Evolutionary conservation across 1,140 invertebrate species (phyloP), one percentile per base, ranked within the genome.

Genomic region (Drosophila erecta): DNA sequence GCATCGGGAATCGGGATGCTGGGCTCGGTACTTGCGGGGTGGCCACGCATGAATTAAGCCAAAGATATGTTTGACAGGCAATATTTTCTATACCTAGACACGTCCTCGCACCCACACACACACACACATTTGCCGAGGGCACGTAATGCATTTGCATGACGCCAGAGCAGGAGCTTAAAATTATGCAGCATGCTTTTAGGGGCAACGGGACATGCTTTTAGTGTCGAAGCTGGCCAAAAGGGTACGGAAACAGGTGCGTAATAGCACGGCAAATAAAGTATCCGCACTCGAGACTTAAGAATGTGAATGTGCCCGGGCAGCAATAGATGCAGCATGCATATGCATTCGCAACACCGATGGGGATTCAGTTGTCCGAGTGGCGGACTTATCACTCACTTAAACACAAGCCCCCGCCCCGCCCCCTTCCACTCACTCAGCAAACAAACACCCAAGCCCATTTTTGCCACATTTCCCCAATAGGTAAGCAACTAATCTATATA

Each of bases 51-150:
- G 74, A 76, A 76, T 76, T 76, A 76, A 76, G 74, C 74, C 62
- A 76, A 69, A 67, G 73, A 76, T 76, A 76, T 76, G 74, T 76
- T 76, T 76, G 74, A 76, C 74, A 76, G 74, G 73, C 74, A 76
- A 76, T 76, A 76, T 76, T 76, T 73, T 33, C 59, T 22, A 44
- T 33, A 41, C 46, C 54, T 35, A 57, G 53, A 37, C 60, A 33
- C 30, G 30, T 30, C 7, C 30, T 30, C 8, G 7, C 40, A 64
- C 33, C 33, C 17, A 20, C 10, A 38, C 30, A 60, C 24, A 57
- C 53, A 37, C 53, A 33, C 40, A 62, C 22, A 40, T 43, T 47
- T 24, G 57, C n/a, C 66, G 20, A 58, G 53, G 56, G 49, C 75
- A 77, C 56, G 74, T 77, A 77, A 46, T 77, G 75, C 74, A 77